Base-by-base conservation (phyloP, 2,797 vertebrate species). In the Tachyglossus aculeatus region DNA sequence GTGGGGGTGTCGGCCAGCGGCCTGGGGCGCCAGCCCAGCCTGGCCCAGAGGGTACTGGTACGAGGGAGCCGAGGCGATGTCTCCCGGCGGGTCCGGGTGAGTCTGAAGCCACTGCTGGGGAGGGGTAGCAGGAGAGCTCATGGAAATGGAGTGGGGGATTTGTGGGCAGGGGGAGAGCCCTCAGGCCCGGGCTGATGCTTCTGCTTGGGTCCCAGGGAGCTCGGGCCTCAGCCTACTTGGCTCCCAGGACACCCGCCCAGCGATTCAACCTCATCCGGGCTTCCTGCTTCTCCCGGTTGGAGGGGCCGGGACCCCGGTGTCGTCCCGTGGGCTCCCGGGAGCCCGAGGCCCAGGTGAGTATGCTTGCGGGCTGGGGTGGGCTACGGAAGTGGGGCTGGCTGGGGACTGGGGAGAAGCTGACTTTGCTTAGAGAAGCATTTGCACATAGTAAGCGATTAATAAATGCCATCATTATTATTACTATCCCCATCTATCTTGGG, bases 11-110 rank as follows among this genome's bases (percentile, higher is more conserved):
- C 77, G 40, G 71, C 29, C 50, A 63, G 43, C 40, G 63, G 29
- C 33, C 34, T 78, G 25, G 62, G 73, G 32, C 67, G 60, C 40
- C 88, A 82, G 50, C 65, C 85, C 48, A 90, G 88, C 53, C 64
- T 89, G 80, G 91, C 91, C 47, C 82, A 81, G 40, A 86, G 88
- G 74, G 66, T 90, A 9, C 81, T 85, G 74, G 18, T 90, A 65
- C 84, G 73, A 57, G 81, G 62, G 25, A 82, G 14, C 34, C 48
- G 44, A 47, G 55, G 7, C 8, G 13, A 59, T 45, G 34, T 47
- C 54, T 10, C 38, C 39, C 62, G 22, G 44, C 77, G 73, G 62
- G 60, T 29, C 32, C 73, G 77, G 84, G 88, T 90, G 82, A 88
- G 63, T 45, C 50, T 39, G 25, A 21, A 14, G 5, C 6, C 6